Evolutionary conservation across 2,113 vertebrate genomes (phyloP).

Genomic region (Cyphomyrus discorhynchus): DNA sequence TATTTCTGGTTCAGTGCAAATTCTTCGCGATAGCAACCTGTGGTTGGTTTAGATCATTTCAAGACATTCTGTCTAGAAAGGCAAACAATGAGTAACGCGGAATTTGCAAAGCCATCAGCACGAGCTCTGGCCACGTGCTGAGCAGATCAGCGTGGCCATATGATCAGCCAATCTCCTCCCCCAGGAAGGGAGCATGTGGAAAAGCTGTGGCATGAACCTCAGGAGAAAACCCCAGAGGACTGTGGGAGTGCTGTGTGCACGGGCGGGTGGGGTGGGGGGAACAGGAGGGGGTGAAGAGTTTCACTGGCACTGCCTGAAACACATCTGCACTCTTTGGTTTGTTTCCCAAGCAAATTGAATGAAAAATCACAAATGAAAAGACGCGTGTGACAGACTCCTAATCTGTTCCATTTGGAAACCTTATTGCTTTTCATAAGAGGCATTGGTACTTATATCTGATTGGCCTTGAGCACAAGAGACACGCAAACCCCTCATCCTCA

Average conservation of each 20-base stretch:
- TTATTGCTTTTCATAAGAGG: slow-evolving; percentile 10
- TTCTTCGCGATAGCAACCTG: background rate
- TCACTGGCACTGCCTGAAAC: slow-evolving; percentile 14
- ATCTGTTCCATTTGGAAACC: slow-evolving; percentile 21
- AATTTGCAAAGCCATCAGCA: background rate
- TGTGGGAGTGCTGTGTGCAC: background rate
- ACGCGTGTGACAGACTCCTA: slow-evolving; percentile 23
- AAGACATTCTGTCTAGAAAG: background rate
- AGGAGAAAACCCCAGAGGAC: background rate
- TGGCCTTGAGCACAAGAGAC: slow-evolving; percentile 2
- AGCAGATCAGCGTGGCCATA: background rate
- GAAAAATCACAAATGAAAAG: slow-evolving; percentile 33
- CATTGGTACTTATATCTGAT: slow-evolving; percentile 6
- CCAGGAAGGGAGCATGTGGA: background rate
- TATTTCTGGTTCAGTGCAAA: background rate
- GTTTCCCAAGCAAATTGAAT: slow-evolving; percentile 11
- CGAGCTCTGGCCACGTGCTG: background rate
- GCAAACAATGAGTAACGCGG: background rate
- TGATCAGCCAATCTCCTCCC: background rate
- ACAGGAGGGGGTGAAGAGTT: too few relatives aligned
- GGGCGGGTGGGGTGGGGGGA: too few relatives aligned
- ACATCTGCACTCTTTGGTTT: slow-evolving; percentile 3
- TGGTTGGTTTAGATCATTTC: background rate
- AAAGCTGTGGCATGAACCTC: background rate
- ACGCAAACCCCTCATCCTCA: background rate